Evolutionary conservation across 1,140 invertebrate species (phyloP).

Genomic region (Pseudachorutes palmiensis): DNA sequence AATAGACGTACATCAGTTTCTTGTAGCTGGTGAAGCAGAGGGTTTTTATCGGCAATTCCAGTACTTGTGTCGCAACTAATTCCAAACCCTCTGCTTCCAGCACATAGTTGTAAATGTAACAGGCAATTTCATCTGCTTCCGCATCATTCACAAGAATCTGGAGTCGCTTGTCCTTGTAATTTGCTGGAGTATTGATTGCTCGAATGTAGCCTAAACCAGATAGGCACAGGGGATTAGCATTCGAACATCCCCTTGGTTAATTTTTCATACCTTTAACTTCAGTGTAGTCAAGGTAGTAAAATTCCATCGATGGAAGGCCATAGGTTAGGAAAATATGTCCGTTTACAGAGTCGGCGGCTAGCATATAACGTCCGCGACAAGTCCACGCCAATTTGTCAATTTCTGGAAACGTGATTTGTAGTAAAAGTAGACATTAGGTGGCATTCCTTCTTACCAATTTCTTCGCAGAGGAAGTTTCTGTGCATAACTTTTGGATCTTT

Average conservation of each 20-base stretch:
- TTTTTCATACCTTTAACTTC: constrained; percentile 22
- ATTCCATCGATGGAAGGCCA: constrained; percentile 24
- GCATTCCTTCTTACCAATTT: background rate
- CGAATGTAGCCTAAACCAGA: constrained; percentile 21
- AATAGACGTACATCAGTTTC: constrained; percentile 23
- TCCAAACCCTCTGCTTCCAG: constrained; percentile 27
- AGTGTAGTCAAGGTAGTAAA: constrained; percentile 27
- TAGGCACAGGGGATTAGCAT: constrained; percentile 3
- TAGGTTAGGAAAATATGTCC: constrained; percentile 23
- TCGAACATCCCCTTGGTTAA: no score
- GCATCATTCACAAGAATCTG: constrained; percentile 26
- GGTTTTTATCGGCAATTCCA: constrained; percentile 25
- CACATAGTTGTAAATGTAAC: constrained; percentile 24
- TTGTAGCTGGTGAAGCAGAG: constrained; percentile 20
- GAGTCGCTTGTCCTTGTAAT: constrained; percentile 24
- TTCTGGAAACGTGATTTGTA: background rate
- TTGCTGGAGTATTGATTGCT: constrained; percentile 21
- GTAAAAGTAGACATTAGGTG: background rate
- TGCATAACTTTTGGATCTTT: constrained; percentile 25
- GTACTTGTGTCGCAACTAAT: constrained; percentile 23
- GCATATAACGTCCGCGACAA: constrained; percentile 18
- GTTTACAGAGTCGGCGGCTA: constrained; percentile 12
- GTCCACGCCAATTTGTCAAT: constrained; percentile 22
- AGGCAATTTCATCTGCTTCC: constrained; percentile 18
- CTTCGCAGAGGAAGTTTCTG: constrained; percentile 9